phyloP scores from a whole-genome alignment of 2,113 vertebrate species.

The Phodopus roborovskii region DNA sequence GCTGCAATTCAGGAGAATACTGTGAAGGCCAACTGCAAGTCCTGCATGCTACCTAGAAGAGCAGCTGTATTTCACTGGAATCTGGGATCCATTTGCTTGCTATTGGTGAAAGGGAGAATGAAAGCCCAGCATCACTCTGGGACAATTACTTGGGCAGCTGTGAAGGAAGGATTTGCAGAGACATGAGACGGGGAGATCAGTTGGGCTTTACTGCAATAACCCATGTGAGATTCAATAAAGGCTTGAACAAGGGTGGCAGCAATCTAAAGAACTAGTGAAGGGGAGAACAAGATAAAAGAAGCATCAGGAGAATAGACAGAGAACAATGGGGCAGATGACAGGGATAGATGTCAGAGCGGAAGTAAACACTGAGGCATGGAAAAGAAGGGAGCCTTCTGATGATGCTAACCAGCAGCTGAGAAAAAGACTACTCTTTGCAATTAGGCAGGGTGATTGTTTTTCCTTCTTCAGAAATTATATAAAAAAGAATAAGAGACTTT shows the following conservation, averaged over 20 bases:
- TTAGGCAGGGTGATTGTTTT: not conserved
- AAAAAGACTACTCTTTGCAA: not conserved
- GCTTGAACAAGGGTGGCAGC: not conserved
- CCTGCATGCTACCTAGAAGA: not conserved
- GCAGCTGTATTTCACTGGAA: not conserved
- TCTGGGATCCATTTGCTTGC: not conserved
- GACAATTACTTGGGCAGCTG: not conserved
- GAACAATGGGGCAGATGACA: not conserved
- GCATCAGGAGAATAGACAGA: not conserved
- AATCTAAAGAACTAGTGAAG: not conserved
- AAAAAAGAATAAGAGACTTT: not conserved
- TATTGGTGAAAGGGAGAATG: not conserved
- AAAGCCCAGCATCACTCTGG: constrained; percentile 1
- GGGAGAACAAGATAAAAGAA: not conserved
- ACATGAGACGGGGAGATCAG: not conserved
- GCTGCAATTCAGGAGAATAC: rapidly evolving
- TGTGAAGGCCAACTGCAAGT: not conserved
- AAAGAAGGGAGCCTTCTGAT: not conserved
- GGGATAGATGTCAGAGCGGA: not conserved
- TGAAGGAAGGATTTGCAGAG: not conserved
- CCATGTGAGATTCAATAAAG: constrained; percentile 46
- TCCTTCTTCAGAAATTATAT: not conserved
- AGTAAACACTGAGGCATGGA: not conserved
- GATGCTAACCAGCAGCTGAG: too few species aligned
- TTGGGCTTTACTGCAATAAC: constrained; percentile 54